Evolutionary conservation across 1,140 invertebrate species (phyloP).

Genomic region (Heliconius melpomene): DNA sequence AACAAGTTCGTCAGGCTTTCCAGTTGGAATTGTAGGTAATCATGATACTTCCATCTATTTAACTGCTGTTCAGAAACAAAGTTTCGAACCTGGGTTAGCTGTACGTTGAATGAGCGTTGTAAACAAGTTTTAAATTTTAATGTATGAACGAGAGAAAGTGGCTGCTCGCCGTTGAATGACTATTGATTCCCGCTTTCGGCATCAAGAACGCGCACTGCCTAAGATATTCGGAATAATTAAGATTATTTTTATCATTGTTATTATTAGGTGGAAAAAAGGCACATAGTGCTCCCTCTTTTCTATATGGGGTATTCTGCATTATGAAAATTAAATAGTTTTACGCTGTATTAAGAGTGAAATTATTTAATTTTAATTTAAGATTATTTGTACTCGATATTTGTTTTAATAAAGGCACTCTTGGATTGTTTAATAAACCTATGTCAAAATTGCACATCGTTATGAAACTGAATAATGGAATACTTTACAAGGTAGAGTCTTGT

Average conservation of each 20-base stretch:
- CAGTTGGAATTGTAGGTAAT: conserved; percentile 63
- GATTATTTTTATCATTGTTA: neutral
- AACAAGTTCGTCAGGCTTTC: conserved; percentile 59
- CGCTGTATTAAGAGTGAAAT: too few relatives aligned
- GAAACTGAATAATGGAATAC: too few relatives aligned
- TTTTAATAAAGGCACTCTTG: too few relatives aligned
- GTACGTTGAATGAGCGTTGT: conserved; percentile 59
- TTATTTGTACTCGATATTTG: too few relatives aligned
- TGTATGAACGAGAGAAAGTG: conserved; percentile 69
- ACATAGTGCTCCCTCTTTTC: too few relatives aligned
- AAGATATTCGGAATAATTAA: conserved; percentile 9
- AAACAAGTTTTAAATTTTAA: conserved; percentile 80
- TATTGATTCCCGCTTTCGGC: conserved; percentile 62
- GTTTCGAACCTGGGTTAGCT: conserved; percentile 60
- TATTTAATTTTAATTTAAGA: too few relatives aligned
- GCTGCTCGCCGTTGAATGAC: conserved; percentile 48
- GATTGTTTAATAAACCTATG: too few relatives aligned
- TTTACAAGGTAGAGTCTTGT: too few relatives aligned
- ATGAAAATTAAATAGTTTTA: too few relatives aligned
- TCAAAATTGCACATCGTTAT: too few relatives aligned
- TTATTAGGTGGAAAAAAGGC: neutral
- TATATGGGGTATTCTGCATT: too few relatives aligned
- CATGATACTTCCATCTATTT: conserved; percentile 68
- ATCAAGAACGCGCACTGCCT: conserved; percentile 55
- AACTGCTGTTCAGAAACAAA: conserved; percentile 61